Evolutionary conservation across 2,113 vertebrate species (phyloP), one percentile per base, ranked within the genome.

Genomic region (Xenus cinereus): DNA sequence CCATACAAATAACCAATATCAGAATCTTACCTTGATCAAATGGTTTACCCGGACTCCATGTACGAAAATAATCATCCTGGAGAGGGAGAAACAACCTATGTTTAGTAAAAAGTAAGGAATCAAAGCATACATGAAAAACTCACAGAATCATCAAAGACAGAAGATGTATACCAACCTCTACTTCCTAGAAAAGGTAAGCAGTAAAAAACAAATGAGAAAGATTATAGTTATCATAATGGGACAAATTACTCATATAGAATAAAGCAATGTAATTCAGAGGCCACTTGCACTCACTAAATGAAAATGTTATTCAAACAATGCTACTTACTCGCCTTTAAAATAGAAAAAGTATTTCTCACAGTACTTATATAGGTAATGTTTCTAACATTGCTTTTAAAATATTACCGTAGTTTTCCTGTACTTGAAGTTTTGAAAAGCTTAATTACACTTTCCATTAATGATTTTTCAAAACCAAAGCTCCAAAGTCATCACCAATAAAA

Each of bases 41-140:
- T 30, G 99, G 98, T 98, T 99, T 99, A 89, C 98, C 97, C 56
- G 99, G 99, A 97, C 97, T 99, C 99, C 99, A 99, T 28, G 99
- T 98, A 90, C 99, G 98, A 91, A 98, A 98, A 98, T 98, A 98
- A 97, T 98, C 98, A 97, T 98, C 98, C 98, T 98, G 96, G 51
- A 84, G 81, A 87, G 76, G 77, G 41, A 95, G 80, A 98, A 97
- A 98, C 54, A 98, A 90, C 50, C 43, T 62, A 41, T 46, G 77
- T 96, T 98, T 93, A 98, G 97, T 94, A 85, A 85, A 79, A 84
- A 1, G 6, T 73, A 57, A 91, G 35, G 54, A 93, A 85, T 54
- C 50, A 63, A 87, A 13, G 43, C 28, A 92, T 53, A 84, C n/a
- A 91, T 22, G 19, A 80, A 95, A 93, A 95, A 77, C 26, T 53